Conservation (phyloP, 2,888 invertebrate genomes). For the Hirtodrosophila cameraria region DNA sequence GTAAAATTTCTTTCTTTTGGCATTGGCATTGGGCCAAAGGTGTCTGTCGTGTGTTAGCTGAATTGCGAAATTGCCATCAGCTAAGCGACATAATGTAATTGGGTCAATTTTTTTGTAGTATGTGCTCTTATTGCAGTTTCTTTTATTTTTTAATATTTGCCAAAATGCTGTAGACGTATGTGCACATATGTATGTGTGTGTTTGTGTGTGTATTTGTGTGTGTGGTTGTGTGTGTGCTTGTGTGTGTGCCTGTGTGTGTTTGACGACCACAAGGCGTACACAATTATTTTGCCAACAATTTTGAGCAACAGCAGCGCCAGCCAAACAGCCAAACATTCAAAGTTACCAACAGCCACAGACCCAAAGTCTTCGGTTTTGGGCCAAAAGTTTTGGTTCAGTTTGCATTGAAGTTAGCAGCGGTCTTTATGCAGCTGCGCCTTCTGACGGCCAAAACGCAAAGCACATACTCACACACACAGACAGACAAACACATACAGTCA, state of each 20-base stretch:
- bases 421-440: conserved; percentile 53
- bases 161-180: conserved; percentile 21
- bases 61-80: conserved; percentile 70
- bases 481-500: conserved; percentile 4
- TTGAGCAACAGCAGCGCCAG: conserved; percentile 45
- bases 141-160: conserved; percentile 58
- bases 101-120: conserved; percentile 61
- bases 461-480: conserved; percentile 10
- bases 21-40: conserved; percentile 65
- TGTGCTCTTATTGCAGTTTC: conserved; percentile 1
- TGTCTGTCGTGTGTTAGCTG: conserved; percentile 60
- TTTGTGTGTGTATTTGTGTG: no score
- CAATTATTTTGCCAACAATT: conserved; percentile 75
- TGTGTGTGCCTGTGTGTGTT: conserved; percentile 17
- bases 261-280: conserved; percentile 65
- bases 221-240: conserved; percentile 6
- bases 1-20: conserved; percentile 14
- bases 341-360: conserved; percentile 60
- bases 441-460: conserved; percentile 12
- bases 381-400: conserved; percentile 54
- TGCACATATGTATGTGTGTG: neutral
- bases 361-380: conserved; percentile 50
- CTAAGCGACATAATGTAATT: conserved; percentile 64
- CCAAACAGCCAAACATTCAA: conserved; percentile 31
- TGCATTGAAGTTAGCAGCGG: conserved; percentile 58